Base-by-base conservation (phyloP, 2,797 vertebrate genomes). In the Coluber constrictor region DNA sequence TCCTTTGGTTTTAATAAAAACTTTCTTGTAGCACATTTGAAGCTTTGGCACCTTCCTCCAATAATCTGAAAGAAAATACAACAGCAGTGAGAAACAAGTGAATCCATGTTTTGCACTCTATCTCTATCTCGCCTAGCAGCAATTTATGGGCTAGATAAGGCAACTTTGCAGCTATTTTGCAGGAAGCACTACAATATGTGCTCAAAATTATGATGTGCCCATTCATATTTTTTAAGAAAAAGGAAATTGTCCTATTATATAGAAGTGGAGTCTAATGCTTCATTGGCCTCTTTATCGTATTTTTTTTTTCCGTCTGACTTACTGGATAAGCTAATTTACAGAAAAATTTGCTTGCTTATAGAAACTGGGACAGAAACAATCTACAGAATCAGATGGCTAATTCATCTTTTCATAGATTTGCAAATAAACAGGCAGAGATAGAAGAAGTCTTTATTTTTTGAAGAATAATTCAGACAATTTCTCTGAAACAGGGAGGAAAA, bases 391-490 rank as follows among this genome's bases (percentile, higher is more conserved):
- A 70, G 87, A 74, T 6, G 59, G 56, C 2, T 29, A 91, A 59
- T 51, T 37, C 57, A 27, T 29, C 94, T 55, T 32, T 86, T 89
- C 89, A 63, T 0, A 0, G 88, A 11, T 83, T 92, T 93, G 79
- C 90, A 94, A 60, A 1, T n/a, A 18, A 90, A 93, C 79, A 60
- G 61, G 54, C 86, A 16, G 95, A 25, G 88, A 6, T 87, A 93
- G 86, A 7, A 29, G 59, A 63, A 74, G 18, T 20, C 92, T 90
- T 79, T 60, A 32, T 55, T 79, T 94, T 25, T 74, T 79, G 61
- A 95, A 79, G 55, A 86, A 29, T 79, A 86, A 29, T 79, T 93
- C 95, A 93, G 93, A 90, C 90, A 79, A 95, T 96, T 93, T 93
- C 87, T 90, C 37, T 83, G 29, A 88, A 83, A 43, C 1, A 5